Evolutionary conservation across 2,797 vertebrate species (phyloP).

Genomic region (Cynodonichthys magdalenae): DNA sequence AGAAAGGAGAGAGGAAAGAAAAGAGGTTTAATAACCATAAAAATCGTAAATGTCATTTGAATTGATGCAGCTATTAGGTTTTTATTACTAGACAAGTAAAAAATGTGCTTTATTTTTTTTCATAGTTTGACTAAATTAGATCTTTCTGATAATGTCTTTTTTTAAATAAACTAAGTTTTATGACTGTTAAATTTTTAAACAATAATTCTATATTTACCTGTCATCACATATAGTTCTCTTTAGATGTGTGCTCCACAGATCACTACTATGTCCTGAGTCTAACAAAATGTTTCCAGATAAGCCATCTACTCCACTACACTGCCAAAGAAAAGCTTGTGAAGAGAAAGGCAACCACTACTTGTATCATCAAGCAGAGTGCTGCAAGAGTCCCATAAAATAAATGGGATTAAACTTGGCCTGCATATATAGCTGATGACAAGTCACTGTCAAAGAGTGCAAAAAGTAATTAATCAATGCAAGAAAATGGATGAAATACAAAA

Average conservation of each 20-base stretch:
- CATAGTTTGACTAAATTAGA: slow-evolving; percentile 14
- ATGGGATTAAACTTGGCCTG: slow-evolving; percentile 13
- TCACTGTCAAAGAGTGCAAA: neutral
- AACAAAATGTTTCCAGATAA: slow-evolving; percentile 45
- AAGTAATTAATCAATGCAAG: slow-evolving; percentile 7
- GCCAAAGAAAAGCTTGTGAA: slow-evolving; percentile 48
- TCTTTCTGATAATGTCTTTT: neutral
- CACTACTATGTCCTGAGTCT: slow-evolving; percentile 23
- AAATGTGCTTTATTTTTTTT: slow-evolving; percentile 9
- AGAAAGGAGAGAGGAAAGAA: slow-evolving; percentile 21
- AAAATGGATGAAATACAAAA: slow-evolving; percentile 9
- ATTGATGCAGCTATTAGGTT: slow-evolving; percentile 10
- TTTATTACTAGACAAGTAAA: slow-evolving; percentile 6
- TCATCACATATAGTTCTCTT: neutral
- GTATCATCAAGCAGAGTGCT: slow-evolving; percentile 44
- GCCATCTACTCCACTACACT: slow-evolving; percentile 48
- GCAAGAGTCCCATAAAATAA: slow-evolving; percentile 29
- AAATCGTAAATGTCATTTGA: slow-evolving; percentile 22
- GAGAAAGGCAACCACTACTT: slow-evolving; percentile 51
- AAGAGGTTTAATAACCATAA: slow-evolving; percentile 14
- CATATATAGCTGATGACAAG: slow-evolving; percentile 12
- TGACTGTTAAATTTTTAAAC: no score
- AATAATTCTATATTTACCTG: no score
- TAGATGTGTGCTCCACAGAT: slow-evolving; percentile 10
- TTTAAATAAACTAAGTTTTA: no score